phyloP scores from a whole-genome alignment of 2,888 invertebrate genomes.

The Byasa hedistus region DNA sequence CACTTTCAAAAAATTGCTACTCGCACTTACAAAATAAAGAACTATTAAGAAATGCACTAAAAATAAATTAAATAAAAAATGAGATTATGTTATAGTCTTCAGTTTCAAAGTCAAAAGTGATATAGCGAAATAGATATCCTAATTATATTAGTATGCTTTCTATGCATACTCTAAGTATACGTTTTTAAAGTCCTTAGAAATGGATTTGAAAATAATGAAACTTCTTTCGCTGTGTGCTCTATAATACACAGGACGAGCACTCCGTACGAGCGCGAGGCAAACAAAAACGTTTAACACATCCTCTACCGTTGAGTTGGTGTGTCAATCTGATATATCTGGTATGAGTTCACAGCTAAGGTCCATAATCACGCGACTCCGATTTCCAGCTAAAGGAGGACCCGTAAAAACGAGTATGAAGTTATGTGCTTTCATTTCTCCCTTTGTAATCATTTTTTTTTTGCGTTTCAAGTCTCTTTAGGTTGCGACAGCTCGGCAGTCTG shows the following conservation, averaged over 20 bases:
- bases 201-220: neutral
- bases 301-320: neutral
- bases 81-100: too few species aligned
- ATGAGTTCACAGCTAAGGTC: neutral
- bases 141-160: too few species aligned
- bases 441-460: neutral
- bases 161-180: too few species aligned
- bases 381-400: neutral
- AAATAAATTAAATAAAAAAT: too few species aligned
- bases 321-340: neutral
- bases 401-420: neutral
- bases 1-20: too few species aligned
- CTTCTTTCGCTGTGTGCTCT: neutral
- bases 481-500: too few species aligned
- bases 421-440: slow-evolving; percentile 1
- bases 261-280: slow-evolving; percentile 1
- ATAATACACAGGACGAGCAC: neutral
- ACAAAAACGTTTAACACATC: slow-evolving; percentile 1
- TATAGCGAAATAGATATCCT: too few species aligned
- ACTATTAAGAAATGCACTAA: too few species aligned
- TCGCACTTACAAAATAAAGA: too few species aligned
- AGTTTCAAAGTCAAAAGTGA: too few species aligned
- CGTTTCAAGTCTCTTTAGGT: too few species aligned
- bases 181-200: too few species aligned
- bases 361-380: neutral